Conservation (phyloP, 2,797 vertebrate genomes). For the Xyrichtys novacula region DNA sequence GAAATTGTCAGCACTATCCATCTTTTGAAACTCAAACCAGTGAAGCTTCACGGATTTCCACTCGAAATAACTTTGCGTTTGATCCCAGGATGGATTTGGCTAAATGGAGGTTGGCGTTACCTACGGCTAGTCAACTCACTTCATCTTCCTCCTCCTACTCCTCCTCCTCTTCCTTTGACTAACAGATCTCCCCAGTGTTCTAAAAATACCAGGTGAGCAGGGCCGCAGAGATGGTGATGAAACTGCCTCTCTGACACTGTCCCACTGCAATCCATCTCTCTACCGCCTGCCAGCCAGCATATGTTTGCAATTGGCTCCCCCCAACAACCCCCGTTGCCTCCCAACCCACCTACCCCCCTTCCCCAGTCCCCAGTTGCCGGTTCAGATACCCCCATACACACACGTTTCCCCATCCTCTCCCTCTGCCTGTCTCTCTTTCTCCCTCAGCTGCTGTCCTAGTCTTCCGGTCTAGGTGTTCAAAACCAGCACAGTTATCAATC, state of each 20-base stretch:
- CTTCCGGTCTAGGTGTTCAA: conserved; percentile 95
- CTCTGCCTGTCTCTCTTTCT: conserved; percentile 81
- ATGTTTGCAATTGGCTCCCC: conserved; percentile 98
- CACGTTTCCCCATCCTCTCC: conserved; percentile 33
- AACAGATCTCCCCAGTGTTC: conserved; percentile 98
- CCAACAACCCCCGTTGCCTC: conserved; percentile 84
- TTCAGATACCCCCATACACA: conserved; percentile 52
- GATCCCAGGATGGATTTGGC: conserved; percentile 57
- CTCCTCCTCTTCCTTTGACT: conserved; percentile 90
- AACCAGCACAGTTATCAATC: conserved; percentile 97
- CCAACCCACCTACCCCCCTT: conserved; percentile 74
- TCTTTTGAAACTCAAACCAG: conserved; percentile 20
- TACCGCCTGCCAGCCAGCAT: conserved; percentile 97
- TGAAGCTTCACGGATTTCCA: conserved; percentile 26
- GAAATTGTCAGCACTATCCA: conserved; percentile 5
- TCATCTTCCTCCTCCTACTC: conserved; percentile 67
- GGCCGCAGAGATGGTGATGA: conserved; percentile 97
- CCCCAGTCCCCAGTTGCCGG: conserved; percentile 92
- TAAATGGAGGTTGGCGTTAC: conserved; percentile 81
- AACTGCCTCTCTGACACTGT: conserved; percentile 97
- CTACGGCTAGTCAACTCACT: conserved; percentile 89
- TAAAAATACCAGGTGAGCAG: conserved; percentile 99
- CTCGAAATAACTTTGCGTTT: conserved; percentile 61
- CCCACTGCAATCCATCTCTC: conserved; percentile 98
- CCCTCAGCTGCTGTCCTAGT: conserved; percentile 91